Conservation (phyloP, 2,113 vertebrate species). For the Xiphias gladius region DNA sequence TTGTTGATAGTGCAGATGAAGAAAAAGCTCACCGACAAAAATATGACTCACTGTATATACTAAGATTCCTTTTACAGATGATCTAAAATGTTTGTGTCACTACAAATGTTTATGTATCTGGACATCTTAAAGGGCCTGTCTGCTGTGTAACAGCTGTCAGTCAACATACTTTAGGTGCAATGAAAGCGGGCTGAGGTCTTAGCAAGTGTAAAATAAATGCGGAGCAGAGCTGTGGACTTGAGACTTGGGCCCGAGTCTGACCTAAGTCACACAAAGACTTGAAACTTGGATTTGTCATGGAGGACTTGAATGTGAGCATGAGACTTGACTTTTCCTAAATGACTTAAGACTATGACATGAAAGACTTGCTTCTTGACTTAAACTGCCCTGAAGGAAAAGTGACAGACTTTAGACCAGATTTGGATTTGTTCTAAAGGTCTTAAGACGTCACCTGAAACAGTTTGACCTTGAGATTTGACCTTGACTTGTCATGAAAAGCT, state of each 20-base stretch:
- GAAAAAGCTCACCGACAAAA: not conserved
- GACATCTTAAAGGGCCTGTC: not conserved
- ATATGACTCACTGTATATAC: not conserved
- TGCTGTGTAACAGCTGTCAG: conserved; percentile 9
- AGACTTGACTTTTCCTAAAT: not conserved
- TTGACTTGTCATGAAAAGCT: no score
- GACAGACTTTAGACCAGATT: no score
- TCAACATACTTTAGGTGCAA: not conserved
- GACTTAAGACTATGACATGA: not conserved
- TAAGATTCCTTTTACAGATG: not conserved
- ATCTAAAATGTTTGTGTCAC: not conserved
- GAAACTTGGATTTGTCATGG: no score
- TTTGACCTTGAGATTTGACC: no score
- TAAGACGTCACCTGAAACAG: no score
- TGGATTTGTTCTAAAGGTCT: no score
- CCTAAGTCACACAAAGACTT: no score
- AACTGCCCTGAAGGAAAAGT: no score
- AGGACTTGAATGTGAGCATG: not conserved
- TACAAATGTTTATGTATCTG: not conserved
- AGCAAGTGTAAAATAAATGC: no score
- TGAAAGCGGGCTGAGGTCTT: not conserved
- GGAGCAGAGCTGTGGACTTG: no score
- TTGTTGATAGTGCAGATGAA: conserved; percentile 6
- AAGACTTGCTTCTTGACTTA: no score
- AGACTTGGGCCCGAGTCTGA: no score